Base-by-base conservation (phyloP, 1,140 invertebrate species). In the Aphidius ervi region DNA sequence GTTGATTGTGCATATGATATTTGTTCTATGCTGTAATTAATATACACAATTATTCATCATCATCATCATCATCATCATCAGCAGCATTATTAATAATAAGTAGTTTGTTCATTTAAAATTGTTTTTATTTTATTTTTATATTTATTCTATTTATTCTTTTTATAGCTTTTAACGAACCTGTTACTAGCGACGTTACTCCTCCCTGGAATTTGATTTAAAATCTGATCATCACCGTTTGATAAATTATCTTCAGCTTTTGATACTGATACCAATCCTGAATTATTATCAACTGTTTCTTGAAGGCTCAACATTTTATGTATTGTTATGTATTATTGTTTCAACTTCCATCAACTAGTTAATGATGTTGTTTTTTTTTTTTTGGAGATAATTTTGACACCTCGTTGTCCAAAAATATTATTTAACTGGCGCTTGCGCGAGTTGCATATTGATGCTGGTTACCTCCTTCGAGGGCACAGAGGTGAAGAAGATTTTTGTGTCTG, bases 171-270 rank as follows among this genome's bases (percentile, higher is more conserved):
- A 43, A 16, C 55, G 53, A 47, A 74, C 72, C 72, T 73, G 10
- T 63, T 31, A 31, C 23, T 8, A 20, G 53, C 43, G 9, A 40
- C 66, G 45, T 63, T 65, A 55, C 67, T 67, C 49, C 62, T 63
- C 52, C 67, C 65, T 16, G 65, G 23, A 9, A 63, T 70, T 48
- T 71, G 66, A 60, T 70, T 74, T 20, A 77, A 71, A 42, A 80
- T 57, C 4, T 75, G 74, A 1, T 74, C 75, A 48, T 80, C 77
- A 45, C 74, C 77, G 42, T 77, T 80, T 31, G 76, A 78, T 16
- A 78, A 59, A 64, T 76, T 75, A 52, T 80, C 77, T 48, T 79
- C 75, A 6, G 72, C 66, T 55, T 74, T 77, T 6, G 76, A 77
- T 68, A 77, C 76, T 43, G 76, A 77, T n/a, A 75, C 71, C 20